These are phyloP conservation scores for Blastomussa wellsi DNA, from an alignment of 92 coral and sea anemone species.

Conservation along the genomic window DNA sequence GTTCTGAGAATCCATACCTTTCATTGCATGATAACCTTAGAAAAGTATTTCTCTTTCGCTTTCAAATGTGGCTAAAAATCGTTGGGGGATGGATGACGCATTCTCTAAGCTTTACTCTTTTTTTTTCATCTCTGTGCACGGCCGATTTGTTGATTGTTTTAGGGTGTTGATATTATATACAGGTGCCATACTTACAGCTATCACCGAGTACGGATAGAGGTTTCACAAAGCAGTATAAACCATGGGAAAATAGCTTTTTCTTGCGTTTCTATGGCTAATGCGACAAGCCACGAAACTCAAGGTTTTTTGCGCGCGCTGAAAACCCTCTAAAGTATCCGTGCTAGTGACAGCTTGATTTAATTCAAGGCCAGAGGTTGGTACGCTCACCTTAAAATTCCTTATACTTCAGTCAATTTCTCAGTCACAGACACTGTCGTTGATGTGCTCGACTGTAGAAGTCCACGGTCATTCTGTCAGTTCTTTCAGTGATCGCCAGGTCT, in stretches of 20 bases:
- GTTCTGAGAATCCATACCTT: slow-evolving; percentile 4
- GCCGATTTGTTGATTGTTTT: not conserved
- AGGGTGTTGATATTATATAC: not conserved
- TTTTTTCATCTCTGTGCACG: not conserved
- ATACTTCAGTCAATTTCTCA: not conserved
- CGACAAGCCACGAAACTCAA: slow-evolving; percentile 11
- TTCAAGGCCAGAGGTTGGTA: not conserved
- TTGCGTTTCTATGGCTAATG: not conserved
- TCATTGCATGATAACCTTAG: slow-evolving; percentile 14
- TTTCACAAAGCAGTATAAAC: not conserved
- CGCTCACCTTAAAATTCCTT: slow-evolving; percentile 3
- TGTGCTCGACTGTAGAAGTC: not conserved
- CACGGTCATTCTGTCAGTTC: not conserved
- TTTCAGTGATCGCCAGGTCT: not conserved
- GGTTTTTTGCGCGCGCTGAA: slow-evolving; percentile 3
- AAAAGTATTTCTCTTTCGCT: not conserved
- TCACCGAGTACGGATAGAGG: slow-evolving; percentile 2
- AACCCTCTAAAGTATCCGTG: not conserved
- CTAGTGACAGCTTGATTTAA: not conserved
- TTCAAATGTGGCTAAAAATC: not conserved
- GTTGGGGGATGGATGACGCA: not conserved
- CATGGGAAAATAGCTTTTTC: not conserved
- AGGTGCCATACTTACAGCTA: not conserved
- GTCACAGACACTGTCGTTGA: not conserved
- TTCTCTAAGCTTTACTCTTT: not conserved